These are phyloP conservation scores for Gymnothorax javanicus DNA, from an alignment of 2,797 vertebrate genomes.

Conservation along the genomic window DNA sequence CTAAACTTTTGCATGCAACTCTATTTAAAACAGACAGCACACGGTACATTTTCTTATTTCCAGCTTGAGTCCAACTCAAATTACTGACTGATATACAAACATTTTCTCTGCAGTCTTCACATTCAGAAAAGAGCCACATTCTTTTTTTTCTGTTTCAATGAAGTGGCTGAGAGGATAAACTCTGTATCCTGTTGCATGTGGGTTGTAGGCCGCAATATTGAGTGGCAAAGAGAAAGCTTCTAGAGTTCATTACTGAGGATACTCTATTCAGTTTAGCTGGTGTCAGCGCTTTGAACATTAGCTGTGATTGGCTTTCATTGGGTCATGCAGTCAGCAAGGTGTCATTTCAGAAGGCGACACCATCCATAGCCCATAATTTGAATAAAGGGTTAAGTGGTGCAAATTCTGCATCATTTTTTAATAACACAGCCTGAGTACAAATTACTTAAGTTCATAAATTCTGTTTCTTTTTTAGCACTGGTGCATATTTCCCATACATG, in stretches of 20 bases:
- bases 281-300: neutral
- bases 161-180: neutral
- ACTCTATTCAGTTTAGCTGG: neutral
- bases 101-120: constrained; percentile 81
- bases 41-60: neutral
- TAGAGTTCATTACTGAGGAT: neutral
- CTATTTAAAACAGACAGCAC: too few species aligned
- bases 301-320: constrained; percentile 1
- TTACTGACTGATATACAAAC: neutral
- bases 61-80: neutral
- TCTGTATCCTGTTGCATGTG: neutral
- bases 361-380: neutral
- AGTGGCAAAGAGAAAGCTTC: neutral
- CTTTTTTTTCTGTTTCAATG: too few species aligned
- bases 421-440: neutral
- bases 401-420: neutral
- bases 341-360: neutral
- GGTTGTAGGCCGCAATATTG: neutral
- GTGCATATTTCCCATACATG: neutral
- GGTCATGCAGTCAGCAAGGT: neutral
- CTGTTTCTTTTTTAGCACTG: neutral
- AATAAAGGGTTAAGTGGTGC: neutral
- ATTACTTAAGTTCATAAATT: neutral
- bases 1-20: too few species aligned
- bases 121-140: neutral